Conservation (phyloP, 53 echinoderm and acorn worm genomes). For the Zoroaster sp. region DNA sequence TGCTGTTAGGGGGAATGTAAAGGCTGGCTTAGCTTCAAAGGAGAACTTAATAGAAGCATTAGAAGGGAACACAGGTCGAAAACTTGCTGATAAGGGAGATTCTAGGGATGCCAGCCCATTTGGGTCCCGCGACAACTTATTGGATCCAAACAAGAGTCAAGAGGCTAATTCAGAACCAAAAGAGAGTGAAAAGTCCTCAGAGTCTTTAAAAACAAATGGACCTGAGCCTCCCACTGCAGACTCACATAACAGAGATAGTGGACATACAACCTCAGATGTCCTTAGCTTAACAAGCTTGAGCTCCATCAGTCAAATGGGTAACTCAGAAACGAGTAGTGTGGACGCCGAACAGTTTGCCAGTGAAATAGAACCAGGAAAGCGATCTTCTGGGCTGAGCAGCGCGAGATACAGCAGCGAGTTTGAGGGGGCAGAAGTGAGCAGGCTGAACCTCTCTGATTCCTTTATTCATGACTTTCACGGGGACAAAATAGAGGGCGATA, state of each 20-base stretch:
- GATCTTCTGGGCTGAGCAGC: conserved; percentile 8
- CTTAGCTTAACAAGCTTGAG: conserved; percentile 40
- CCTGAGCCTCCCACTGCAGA: background rate
- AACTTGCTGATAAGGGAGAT: conserved; percentile 11
- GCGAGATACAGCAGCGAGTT: background rate
- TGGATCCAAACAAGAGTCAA: background rate
- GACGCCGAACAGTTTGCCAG: conserved; percentile 34
- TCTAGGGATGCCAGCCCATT: conserved; percentile 35
- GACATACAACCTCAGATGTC: conserved; percentile 34
- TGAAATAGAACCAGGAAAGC: conserved; percentile 17
- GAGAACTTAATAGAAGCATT: conserved; percentile 21
- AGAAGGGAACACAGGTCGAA: conserved; percentile 22
- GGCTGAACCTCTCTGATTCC: conserved; percentile 50
- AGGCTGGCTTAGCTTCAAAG: conserved; percentile 40
- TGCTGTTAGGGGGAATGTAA: conserved; percentile 41
- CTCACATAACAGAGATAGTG: conserved; percentile 10
- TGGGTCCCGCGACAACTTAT: conserved; percentile 1
- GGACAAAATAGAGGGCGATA: conserved; percentile 40
- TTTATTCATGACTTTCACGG: conserved; percentile 32
- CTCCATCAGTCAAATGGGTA: conserved; percentile 19
- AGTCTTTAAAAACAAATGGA: background rate
- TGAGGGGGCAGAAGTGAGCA: background rate
- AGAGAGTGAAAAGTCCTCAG: background rate
- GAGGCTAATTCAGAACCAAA: background rate
- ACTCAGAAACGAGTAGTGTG: conserved; percentile 36